Base-by-base conservation (phyloP, 1,140 invertebrate species). In the Muscidifurax raptorellus region DNA sequence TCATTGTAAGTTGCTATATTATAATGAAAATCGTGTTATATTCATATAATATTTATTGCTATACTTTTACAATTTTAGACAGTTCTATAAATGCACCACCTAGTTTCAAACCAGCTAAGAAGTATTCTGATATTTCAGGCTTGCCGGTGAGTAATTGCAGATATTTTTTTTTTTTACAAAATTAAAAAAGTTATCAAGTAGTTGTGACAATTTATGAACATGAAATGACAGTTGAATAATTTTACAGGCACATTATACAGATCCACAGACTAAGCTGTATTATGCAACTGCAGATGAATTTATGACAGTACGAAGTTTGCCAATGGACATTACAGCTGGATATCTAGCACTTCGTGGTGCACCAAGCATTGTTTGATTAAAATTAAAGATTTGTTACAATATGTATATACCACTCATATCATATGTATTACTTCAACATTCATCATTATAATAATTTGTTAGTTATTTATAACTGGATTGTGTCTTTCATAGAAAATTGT, bases 61-160 rank as follows among this genome's bases (percentile, higher is more conserved):
- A 44, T 44, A 67, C 6, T 67, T 88, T 82, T 88, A 86, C 85
- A 87, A 85, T 89, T 95, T 81, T 89, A 97, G 96, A 97, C 92
- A 96, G 95, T 89, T 95, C 95, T 66, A 96, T 99, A 84, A 98
- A 98, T 93, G 97, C 97, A 47, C 97, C 97, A 27, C 97, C 97
- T 59, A 97, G 97, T 82, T 97, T 98, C 87, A 96, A 96, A 91
- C 98, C 98, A 32, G 95, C 97, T 2, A 98, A 98, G 90, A 98
- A 98, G 89, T 98, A 98, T 92, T 98, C 98, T 0, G 98, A 99
- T 90, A 96, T 98, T 80, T 98, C 97, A 87, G 98, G 98, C 1
- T 90, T 98, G 78, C 95, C 95, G 77, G 96, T 95, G 93, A 93
- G 93, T 93, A 83, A 64, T 67, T 44, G 25, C 18, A 22, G 3